Base-by-base conservation (phyloP, 2,888 invertebrate genomes). In the Orchesella flavescens region DNA sequence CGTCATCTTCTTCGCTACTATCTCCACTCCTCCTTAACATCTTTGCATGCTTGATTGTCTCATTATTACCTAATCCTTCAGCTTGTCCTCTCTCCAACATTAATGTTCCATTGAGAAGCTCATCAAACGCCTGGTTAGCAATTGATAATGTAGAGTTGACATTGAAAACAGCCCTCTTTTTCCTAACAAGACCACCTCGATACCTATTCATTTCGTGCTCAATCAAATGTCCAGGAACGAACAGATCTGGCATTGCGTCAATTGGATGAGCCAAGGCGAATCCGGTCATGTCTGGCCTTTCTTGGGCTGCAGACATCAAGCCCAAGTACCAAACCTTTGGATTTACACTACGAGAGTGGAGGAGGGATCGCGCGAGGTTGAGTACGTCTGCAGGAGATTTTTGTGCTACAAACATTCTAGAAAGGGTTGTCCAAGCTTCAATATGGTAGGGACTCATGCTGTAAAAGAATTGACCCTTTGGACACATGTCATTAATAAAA, bases 271-370 rank as follows among this genome's bases (percentile, higher is more conserved):
- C 72, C 34, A 85, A 21, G 15, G 34, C 5, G 7, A 85, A 69
- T n/a, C 85, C 85, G 2, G 49, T 21, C 85, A 85, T 85, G 21
- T 85, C 85, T 1, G 68, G 61, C 49, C 85, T 34, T 24, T 80
- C 57, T 12, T 63, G 12, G 3, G 80, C 19, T 10, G 83, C 77
- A 21, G 72, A 55, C 17, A 57, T 44, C 4, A 85, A 49, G 1
- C 63, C 85, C 4, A 66, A 34, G 46, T 85, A 85, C 85, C 85
- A 85, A 21, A 84, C 81, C 19, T 85, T 85, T 0, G 83, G 84
- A 59, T 85, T 81, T 0, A 85, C 55, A 12, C 78, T 78, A 43
- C 61, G 73, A 19, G 46, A 68, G 7, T 69, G 63, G 0, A 68
- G 43, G 15, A 85, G 61, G 3, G 44, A 12, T 69, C 44, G 73